Percentiles rank a stretch among this genome's conserved stretches.
Evolutionary conservation across 2,888 invertebrate genomes (phyloP).

Genomic region (Drosophila setosimentum): DNA sequence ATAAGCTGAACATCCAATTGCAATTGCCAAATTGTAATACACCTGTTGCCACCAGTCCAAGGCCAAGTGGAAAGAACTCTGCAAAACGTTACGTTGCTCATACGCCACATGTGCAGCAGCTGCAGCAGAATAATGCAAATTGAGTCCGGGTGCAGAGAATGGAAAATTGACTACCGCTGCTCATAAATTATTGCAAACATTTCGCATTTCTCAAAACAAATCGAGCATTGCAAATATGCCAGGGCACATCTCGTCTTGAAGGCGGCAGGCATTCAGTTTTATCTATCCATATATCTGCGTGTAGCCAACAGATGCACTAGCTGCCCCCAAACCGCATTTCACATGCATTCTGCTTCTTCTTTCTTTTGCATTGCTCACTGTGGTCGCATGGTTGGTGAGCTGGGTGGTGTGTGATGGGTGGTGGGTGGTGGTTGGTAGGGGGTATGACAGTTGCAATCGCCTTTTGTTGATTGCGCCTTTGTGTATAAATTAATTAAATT

Average conservation of each 20-base stretch:
- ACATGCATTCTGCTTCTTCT: conserved; percentile 21
- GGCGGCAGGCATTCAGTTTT: conserved; percentile 24
- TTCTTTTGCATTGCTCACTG: conserved; percentile 26
- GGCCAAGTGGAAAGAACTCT: conserved; percentile 16
- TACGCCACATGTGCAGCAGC: conserved; percentile 23
- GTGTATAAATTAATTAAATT: conserved; percentile 85
- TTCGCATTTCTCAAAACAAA: conserved; percentile 59
- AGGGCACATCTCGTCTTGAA: conserved; percentile 40
- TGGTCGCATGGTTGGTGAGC: conserved; percentile 7
- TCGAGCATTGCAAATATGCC: conserved; percentile 47
- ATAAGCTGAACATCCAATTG: conserved; percentile 30
- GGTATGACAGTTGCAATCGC: conserved; percentile 41
- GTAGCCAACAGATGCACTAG: conserved; percentile 55
- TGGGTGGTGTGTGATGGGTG: background rate
- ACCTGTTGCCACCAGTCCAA: conserved; percentile 38
- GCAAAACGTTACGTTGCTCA: conserved; percentile 15
- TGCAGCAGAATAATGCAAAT: conserved; percentile 10
- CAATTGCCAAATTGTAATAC: conserved; percentile 15
- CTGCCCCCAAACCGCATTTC: conserved; percentile 57
- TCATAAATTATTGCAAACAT: conserved; percentile 54
- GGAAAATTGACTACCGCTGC: conserved; percentile 29
- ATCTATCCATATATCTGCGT: conserved; percentile 35
- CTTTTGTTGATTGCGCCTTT: conserved; percentile 82
- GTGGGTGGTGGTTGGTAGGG: background rate
- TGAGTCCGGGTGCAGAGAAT: conserved; percentile 1